These are phyloP conservation scores for Chauna torquata DNA, from an alignment of 2,113 vertebrate genomes.

Conservation along the genomic window DNA sequence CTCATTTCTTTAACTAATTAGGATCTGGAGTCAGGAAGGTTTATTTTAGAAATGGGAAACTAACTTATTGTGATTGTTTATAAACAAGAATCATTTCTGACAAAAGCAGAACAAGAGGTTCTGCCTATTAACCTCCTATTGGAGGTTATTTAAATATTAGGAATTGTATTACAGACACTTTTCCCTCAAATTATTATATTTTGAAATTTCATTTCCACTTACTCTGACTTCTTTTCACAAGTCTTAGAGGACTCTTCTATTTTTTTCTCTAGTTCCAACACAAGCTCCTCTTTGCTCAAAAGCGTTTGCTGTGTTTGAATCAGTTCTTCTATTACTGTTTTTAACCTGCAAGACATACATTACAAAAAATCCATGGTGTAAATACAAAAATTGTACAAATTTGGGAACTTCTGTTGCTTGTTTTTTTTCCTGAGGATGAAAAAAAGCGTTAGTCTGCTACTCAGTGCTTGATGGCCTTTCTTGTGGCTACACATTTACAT, in stretches of 20 bases:
- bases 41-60: not conserved
- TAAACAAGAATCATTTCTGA: not conserved
- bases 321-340: constrained; percentile 89
- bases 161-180: not conserved
- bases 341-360: constrained; percentile 81
- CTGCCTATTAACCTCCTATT: too few relatives aligned
- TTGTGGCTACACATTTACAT: not conserved
- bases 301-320: constrained; percentile 89
- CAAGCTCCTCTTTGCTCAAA: constrained; percentile 86
- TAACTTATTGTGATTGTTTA: not conserved
- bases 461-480: not conserved
- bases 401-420: not conserved
- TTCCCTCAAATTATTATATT: not conserved
- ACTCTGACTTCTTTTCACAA: constrained; percentile 92
- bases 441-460: not conserved
- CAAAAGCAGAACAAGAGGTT: not conserved
- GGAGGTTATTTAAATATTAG: not conserved
- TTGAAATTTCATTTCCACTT: constrained; percentile 58
- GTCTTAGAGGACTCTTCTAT: constrained; percentile 88
- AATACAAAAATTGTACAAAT: not conserved
- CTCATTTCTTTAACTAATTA: not conserved
- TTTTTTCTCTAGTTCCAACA: constrained; percentile 87
- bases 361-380: not conserved
- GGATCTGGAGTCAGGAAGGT: not conserved
- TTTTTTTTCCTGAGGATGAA: not conserved